A percentile compares a stretch with the other conserved stretches of the same genome.
Evolutionary conservation across 2,797 vertebrate species (phyloP).

Genomic region (Amblyopsis hoosieri): DNA sequence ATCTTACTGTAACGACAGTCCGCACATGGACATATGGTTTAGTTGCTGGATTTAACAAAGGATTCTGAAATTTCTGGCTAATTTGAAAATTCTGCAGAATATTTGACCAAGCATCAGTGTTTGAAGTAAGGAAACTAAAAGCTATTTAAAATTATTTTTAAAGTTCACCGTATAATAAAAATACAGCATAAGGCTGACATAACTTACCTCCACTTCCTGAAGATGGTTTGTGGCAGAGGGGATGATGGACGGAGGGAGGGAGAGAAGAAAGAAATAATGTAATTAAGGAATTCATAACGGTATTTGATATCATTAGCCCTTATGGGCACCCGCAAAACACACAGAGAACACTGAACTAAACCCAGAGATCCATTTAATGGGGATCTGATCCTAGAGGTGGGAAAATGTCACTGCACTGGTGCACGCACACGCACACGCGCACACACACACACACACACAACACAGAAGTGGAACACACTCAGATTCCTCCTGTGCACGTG

Average conservation of each 20-base stretch:
- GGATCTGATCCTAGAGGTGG: slow-evolving; percentile 48
- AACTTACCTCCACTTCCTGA: slow-evolving; percentile 97
- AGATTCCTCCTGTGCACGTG: neutral
- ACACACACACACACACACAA: slow-evolving; percentile 17
- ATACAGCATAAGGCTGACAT: neutral
- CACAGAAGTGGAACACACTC: slow-evolving; percentile 21
- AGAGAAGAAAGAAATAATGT: slow-evolving; percentile 67
- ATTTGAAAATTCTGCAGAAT: too few species aligned
- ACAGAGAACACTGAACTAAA: slow-evolving; percentile 61
- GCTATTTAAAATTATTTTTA: neutral
- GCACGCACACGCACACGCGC: slow-evolving; percentile 11
- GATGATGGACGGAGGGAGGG: slow-evolving; percentile 46
- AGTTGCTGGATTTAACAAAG: too few species aligned
- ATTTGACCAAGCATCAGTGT: too few species aligned
- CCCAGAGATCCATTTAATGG: slow-evolving; percentile 51
- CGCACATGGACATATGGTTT: too few species aligned
- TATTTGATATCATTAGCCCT: slow-evolving; percentile 52
- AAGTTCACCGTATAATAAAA: neutral
- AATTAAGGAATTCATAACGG: slow-evolving; percentile 52
- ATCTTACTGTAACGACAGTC: too few species aligned
- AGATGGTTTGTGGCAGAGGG: slow-evolving; percentile 74
- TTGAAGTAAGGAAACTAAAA: neutral
- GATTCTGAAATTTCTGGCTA: too few species aligned
- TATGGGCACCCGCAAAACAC: slow-evolving; percentile 53
- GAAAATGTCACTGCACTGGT: slow-evolving; percentile 32